These are phyloP conservation scores for Spodoptera picta DNA, from an alignment of 2,888 invertebrate species.

Conservation along the genomic window DNA sequence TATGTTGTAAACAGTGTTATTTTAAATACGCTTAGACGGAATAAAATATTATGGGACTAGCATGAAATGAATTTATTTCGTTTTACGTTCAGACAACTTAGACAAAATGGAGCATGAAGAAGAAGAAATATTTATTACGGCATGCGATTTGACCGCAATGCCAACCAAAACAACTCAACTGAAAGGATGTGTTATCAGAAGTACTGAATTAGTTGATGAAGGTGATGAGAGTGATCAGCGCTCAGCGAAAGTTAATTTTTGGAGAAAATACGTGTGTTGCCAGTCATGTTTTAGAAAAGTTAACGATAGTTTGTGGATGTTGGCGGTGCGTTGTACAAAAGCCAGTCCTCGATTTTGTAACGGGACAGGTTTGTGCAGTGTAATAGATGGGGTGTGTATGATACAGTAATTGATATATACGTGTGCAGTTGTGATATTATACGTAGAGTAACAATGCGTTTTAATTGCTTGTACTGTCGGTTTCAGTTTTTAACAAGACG, in stretches of 20 bases:
- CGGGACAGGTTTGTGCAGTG: slow-evolving; percentile 66
- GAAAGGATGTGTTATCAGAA: slow-evolving; percentile 74
- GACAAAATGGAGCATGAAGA: slow-evolving; percentile 63
- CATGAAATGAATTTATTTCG: slow-evolving; percentile 20
- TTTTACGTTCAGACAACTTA: slow-evolving; percentile 59
- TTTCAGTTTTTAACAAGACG: slow-evolving; percentile 72
- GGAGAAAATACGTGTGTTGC: slow-evolving; percentile 73
- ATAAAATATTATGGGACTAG: slow-evolving; percentile 2
- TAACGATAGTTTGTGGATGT: slow-evolving; percentile 69
- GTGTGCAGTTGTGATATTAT: neutral
- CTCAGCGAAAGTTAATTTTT: slow-evolving; percentile 52
- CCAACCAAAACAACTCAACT: slow-evolving; percentile 60
- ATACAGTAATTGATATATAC: slow-evolving; percentile 1
- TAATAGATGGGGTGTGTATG: slow-evolving; percentile 74
- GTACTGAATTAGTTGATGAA: slow-evolving; percentile 59
- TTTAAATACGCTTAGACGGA: slow-evolving; percentile 57
- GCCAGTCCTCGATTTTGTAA: slow-evolving; percentile 66
- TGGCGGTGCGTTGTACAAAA: slow-evolving; percentile 81
- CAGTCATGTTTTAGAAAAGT: slow-evolving; percentile 61
- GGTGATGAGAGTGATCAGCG: slow-evolving; percentile 35
- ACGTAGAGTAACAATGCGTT: neutral
- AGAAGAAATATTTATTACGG: slow-evolving; percentile 73
- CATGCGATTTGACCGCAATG: slow-evolving; percentile 73
- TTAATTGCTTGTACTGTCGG: neutral
- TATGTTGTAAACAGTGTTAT: slow-evolving; percentile 72